Evolutionary conservation across 2,797 vertebrate genomes (phyloP), one percentile per base, ranked within the genome.

Genomic region (Arrhamphus sclerolepis): DNA sequence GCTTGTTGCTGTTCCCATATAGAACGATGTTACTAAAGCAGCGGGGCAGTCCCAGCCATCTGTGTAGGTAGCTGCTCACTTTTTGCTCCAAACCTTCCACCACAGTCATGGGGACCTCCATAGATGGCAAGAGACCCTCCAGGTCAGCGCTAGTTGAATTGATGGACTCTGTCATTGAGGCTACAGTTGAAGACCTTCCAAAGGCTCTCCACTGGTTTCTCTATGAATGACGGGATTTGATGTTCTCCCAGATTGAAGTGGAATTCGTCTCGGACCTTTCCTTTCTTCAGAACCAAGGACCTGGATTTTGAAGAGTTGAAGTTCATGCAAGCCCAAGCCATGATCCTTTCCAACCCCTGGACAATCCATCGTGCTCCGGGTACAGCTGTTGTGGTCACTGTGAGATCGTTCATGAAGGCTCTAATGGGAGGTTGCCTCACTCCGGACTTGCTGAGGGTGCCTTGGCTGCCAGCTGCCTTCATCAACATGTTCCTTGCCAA

Each of bases 331-430:
- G 10, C 47, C 14, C 18, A 20, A 4, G 41, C 18, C 9, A 18
- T n/a, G 0, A 49, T 4, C 7, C 10, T 29, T 5, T 19, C 26
- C 26, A 31, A 29, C 8, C 26, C 47, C n/a, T 26, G 16, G 4
- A 13, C 16, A 10, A 49, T 49, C 47, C 9, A 9, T 26, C 47
- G 29, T 16, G 47, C 26, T 49, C 26, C 47, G 18, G 26, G 47
- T 8, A 29, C 47, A 0, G 47, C 17, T 29, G 47, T 3, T n/a
- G 24, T 28, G 6, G 47, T 34, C 28, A 34, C 29, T 7, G n/a
- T 31, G 28, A 50, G 48, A n/a, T n/a, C n/a, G 48, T 34, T 10
- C 48, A 34, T 50, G 29, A 50, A 50, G 17, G 39, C 10, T 39
- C 13, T 40, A 14, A n/a, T 40, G 39, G 11, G 39, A 6, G 2